These are phyloP conservation scores for Dolichoris vasculosae DNA, from an alignment of 1,140 invertebrate species.

Conservation along the genomic window DNA sequence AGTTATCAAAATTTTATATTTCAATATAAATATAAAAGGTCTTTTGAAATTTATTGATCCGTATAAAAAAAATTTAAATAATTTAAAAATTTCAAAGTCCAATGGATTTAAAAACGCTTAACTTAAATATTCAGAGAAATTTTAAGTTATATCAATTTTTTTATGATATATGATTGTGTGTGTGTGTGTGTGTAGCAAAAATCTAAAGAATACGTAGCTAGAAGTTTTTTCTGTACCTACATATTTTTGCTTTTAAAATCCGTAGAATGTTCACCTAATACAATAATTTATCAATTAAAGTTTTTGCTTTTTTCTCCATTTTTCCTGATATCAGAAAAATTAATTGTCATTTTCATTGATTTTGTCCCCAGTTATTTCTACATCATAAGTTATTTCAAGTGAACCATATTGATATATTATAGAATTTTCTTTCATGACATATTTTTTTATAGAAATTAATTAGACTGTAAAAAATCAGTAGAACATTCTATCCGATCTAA, in stretches of 20 bases:
- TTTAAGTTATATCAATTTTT: too few species aligned
- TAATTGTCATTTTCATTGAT: not conserved
- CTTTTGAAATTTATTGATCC: too few species aligned
- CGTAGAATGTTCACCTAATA: too few species aligned
- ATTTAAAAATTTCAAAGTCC: too few species aligned
- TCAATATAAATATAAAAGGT: too few species aligned
- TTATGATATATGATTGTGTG: too few species aligned
- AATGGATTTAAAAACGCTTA: too few species aligned
- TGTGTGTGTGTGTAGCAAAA: too few species aligned
- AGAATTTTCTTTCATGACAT: not conserved
- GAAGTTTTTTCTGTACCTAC: not conserved
- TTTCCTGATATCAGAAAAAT: not conserved
- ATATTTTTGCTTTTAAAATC: not conserved
- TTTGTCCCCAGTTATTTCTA: not conserved
- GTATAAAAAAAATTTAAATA: too few species aligned
- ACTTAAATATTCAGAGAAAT: too few species aligned
- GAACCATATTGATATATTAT: not conserved
- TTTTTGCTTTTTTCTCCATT: not conserved
- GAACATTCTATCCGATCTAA: too few species aligned
- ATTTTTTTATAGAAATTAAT: not conserved
- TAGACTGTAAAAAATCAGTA: not conserved
- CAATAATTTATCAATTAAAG: not conserved
- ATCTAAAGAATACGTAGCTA: not conserved
- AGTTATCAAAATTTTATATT: too few species aligned
- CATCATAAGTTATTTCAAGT: not conserved